Percentiles rank a stretch among this genome's conserved stretches.
Evolutionary conservation across 2,888 invertebrate species (phyloP).

Genomic region (Portevinia maculata): DNA sequence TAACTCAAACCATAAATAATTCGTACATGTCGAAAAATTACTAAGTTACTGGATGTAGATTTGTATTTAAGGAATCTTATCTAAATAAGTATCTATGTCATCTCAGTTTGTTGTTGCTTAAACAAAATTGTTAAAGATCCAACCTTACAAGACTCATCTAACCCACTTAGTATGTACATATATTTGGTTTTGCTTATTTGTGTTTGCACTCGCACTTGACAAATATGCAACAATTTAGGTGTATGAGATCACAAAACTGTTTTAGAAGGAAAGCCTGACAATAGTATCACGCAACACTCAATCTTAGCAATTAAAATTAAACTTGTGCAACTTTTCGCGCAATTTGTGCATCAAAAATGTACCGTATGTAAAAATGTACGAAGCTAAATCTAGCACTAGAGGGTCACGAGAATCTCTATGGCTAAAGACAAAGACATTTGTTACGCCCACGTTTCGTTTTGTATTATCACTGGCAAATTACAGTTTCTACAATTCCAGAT

Average conservation of each 20-base stretch:
- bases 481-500: conserved; percentile 32
- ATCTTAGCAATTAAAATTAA: conserved; percentile 62
- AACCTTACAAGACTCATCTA: conserved; percentile 34
- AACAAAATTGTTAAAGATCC: neutral
- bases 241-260: conserved; percentile 59
- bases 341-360: conserved; percentile 21
- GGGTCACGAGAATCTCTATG: conserved; percentile 44
- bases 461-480: conserved; percentile 58
- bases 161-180: conserved; percentile 50
- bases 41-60: conserved; percentile 29
- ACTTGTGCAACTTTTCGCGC: conserved; percentile 51
- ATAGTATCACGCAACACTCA: conserved; percentile 23
- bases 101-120: conserved; percentile 21
- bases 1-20: neutral
- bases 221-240: conserved; percentile 56
- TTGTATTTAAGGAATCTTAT: conserved; percentile 29
- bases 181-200: conserved; percentile 34
- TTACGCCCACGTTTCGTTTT: conserved; percentile 56
- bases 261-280: conserved; percentile 19
- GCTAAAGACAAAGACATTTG: conserved; percentile 44
- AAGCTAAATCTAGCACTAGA: conserved; percentile 22
- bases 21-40: conserved; percentile 31
- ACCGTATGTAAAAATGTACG: neutral
- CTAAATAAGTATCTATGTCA: conserved; percentile 42
- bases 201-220: conserved; percentile 46